Evolutionary conservation across 2,797 vertebrate species (phyloP).

Genomic region (Pterois miles): DNA sequence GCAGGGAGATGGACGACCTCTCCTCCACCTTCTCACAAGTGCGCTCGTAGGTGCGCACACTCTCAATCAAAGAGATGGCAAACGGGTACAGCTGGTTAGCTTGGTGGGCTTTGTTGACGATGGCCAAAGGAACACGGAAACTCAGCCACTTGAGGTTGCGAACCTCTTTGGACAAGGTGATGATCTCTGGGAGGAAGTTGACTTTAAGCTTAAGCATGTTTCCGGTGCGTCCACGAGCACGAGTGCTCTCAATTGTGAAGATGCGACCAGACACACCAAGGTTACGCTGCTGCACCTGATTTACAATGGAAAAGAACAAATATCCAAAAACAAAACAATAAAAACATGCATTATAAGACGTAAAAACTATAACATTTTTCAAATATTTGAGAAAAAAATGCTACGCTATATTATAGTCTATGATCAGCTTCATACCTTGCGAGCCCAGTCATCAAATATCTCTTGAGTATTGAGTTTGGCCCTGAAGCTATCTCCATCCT

Average conservation of each 20-base stretch:
- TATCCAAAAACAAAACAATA: background rate
- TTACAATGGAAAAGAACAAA: background rate
- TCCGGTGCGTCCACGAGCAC: slow-evolving; percentile 91
- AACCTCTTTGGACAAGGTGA: slow-evolving; percentile 98
- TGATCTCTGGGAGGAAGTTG: slow-evolving; percentile 99
- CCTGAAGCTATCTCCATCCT: slow-evolving; percentile 98
- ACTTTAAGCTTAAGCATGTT: slow-evolving; percentile 97
- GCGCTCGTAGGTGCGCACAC: slow-evolving; percentile 96
- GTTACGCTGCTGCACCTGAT: slow-evolving; percentile 93
- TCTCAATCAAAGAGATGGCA: slow-evolving; percentile 98
- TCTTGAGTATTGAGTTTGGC: slow-evolving; percentile 99
- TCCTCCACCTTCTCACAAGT: slow-evolving; percentile 99
- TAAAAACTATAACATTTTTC: background rate
- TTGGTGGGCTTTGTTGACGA: slow-evolving; percentile 99
- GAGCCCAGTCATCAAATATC: slow-evolving; percentile 99
- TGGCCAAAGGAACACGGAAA: slow-evolving; percentile 96
- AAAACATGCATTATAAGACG: background rate
- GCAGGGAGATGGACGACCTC: slow-evolving; percentile 90
- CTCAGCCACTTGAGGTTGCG: slow-evolving; percentile 99
- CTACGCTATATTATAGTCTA: background rate
- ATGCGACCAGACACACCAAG: slow-evolving; percentile 97
- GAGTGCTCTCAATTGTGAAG: slow-evolving; percentile 96
- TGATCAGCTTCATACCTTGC: slow-evolving; percentile 85
- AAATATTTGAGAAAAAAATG: background rate
- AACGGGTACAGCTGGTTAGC: slow-evolving; percentile 99